Evolutionary conservation across 2,113 vertebrate species (phyloP).

Genomic region (Halichoerus grypus): DNA sequence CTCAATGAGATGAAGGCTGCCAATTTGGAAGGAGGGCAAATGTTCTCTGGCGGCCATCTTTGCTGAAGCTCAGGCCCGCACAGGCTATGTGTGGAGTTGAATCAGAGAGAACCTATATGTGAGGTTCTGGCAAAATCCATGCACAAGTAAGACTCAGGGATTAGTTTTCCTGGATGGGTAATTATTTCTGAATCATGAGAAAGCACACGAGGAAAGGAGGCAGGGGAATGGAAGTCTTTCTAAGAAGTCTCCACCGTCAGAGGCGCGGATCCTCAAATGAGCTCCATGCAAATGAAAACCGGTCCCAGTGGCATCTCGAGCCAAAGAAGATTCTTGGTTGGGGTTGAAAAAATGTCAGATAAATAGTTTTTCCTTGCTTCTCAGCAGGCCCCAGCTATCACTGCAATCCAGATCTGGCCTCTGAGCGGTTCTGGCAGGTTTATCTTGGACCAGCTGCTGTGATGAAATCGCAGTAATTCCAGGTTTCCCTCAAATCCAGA

Average conservation of each 20-base stretch:
- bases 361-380: slow-evolving; percentile 80
- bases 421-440: slow-evolving; percentile 70
- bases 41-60: slow-evolving; percentile 56
- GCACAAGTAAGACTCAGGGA: slow-evolving; percentile 6
- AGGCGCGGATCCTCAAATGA: slow-evolving; percentile 1
- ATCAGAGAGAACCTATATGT: slow-evolving; percentile 23
- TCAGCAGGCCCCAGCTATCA: slow-evolving; percentile 74
- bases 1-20: slow-evolving; percentile 66
- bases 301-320: slow-evolving; percentile 57
- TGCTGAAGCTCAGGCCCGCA: slow-evolving; percentile 5
- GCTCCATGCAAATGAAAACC: slow-evolving; percentile 74
- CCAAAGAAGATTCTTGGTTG: slow-evolving; percentile 82
- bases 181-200: slow-evolving; percentile 55
- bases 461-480: slow-evolving; percentile 77
- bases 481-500: slow-evolving; percentile 69
- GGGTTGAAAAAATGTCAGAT: slow-evolving; percentile 79
- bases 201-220: slow-evolving; percentile 27
- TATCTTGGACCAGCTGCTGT: slow-evolving; percentile 75
- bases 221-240: slow-evolving; percentile 66
- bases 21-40: slow-evolving; percentile 58
- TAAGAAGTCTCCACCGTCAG: slow-evolving; percentile 78
- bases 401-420: slow-evolving; percentile 75
- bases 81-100: not conserved
- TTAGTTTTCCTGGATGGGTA: slow-evolving; percentile 66
- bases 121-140: slow-evolving; percentile 55